Conservation (phyloP, 2,888 invertebrate species). For the Hypomecis punctinalis region DNA sequence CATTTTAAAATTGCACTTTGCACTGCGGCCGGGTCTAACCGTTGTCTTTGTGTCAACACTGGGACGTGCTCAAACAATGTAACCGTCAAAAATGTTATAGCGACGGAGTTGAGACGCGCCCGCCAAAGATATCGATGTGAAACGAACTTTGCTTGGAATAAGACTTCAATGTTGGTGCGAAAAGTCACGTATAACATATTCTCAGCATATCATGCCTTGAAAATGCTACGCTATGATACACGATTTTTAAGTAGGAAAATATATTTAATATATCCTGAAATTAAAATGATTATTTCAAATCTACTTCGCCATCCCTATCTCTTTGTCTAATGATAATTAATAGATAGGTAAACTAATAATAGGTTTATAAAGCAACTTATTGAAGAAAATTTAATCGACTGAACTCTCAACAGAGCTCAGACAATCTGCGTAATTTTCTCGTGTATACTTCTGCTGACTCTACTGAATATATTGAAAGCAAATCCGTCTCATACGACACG, state of each 20-base stretch:
- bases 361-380: too few relatives aligned
- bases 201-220: conserved; percentile 2
- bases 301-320: too few relatives aligned
- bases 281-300: too few relatives aligned
- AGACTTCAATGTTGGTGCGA: conserved; percentile 35
- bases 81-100: conserved; percentile 77
- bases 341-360: too few relatives aligned
- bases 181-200: conserved; percentile 22
- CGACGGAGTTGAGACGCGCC: conserved; percentile 54
- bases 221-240: conserved; percentile 4
- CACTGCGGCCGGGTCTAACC: conserved; percentile 73
- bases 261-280: too few relatives aligned
- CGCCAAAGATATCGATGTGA: conserved; percentile 48
- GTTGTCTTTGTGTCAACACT: conserved; percentile 73
- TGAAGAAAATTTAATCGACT: not conserved
- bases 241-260: too few relatives aligned
- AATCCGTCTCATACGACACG: conserved; percentile 36
- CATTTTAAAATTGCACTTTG: conserved; percentile 84
- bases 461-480: conserved; percentile 34
- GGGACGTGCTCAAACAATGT: conserved; percentile 78
- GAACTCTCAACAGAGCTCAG: not conserved
- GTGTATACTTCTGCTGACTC: conserved; percentile 14
- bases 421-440: conserved; percentile 19
- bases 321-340: too few relatives aligned
- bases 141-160: conserved; percentile 30